These are phyloP conservation scores for Podarcis muralis DNA, from an alignment of 2,113 vertebrate genomes.

Conservation along the genomic window DNA sequence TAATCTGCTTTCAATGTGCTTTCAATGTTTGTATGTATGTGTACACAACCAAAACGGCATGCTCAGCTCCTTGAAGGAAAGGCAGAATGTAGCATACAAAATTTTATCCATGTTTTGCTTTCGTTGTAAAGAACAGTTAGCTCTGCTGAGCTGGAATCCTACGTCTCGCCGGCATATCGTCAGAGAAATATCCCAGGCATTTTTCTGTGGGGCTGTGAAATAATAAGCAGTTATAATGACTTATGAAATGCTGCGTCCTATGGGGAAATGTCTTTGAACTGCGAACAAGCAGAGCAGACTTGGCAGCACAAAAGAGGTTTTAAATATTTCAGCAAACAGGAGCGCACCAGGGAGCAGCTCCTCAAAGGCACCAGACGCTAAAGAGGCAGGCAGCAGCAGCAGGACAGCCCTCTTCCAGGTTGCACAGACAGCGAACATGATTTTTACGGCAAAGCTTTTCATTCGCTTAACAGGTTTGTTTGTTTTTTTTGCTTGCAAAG, in stretches of 20 bases:
- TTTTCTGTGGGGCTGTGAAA: conserved; percentile 24
- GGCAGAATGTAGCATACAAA: not conserved
- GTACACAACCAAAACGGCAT: not conserved
- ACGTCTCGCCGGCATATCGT: conserved; percentile 19
- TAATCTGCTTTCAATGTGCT: not conserved
- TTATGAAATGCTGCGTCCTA: conserved; percentile 47
- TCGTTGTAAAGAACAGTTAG: not conserved
- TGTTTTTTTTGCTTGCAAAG: conserved; percentile 35
- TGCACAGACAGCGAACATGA: conserved; percentile 13
- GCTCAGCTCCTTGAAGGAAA: not conserved
- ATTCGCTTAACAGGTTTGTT: conserved; percentile 51
- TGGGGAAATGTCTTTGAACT: conserved; percentile 58
- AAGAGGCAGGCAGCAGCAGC: conserved; percentile 47
- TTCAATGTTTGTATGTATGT: not conserved
- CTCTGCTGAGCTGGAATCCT: not conserved
- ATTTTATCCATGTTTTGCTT: not conserved
- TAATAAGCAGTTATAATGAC: conserved; percentile 36
- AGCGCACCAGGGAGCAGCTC: conserved; percentile 69
- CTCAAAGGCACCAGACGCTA: conserved; percentile 59
- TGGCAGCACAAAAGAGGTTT: conserved; percentile 70
- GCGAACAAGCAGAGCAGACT: conserved; percentile 26
- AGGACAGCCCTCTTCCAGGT: conserved; percentile 24
- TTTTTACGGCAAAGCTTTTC: conserved; percentile 58
- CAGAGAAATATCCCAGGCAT: conserved; percentile 12
- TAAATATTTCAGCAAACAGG: conserved; percentile 64